These are phyloP conservation scores for Iphiclides podalirius DNA, from an alignment of 2,888 invertebrate genomes.

Conservation along the genomic window DNA sequence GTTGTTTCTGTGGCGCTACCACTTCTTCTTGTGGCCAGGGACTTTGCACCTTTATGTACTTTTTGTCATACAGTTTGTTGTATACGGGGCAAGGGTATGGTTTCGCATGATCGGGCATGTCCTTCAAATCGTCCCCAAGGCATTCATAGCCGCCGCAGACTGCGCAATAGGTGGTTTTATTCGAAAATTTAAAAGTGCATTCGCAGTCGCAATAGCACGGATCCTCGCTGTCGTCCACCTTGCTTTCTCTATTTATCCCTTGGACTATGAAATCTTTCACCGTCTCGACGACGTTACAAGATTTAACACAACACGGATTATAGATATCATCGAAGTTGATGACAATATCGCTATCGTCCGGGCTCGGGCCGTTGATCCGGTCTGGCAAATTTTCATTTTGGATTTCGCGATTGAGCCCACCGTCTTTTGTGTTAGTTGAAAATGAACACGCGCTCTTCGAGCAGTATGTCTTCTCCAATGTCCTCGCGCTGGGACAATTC, in stretches of 20 bases:
- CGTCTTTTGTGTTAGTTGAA: conserved; percentile 4
- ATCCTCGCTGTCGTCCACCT: conserved; percentile 37
- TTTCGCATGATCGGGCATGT: conserved; percentile 52
- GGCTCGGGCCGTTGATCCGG: conserved; percentile 43
- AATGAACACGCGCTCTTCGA: conserved; percentile 50
- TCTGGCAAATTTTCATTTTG: conserved; percentile 35
- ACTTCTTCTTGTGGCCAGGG: conserved; percentile 60
- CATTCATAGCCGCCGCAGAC: conserved; percentile 71
- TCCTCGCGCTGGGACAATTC: conserved; percentile 50
- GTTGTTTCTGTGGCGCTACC: conserved; percentile 33
- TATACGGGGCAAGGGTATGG: conserved; percentile 72
- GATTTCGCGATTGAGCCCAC: conserved; percentile 10
- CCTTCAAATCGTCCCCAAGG: conserved; percentile 57
- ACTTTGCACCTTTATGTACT: conserved; percentile 47
- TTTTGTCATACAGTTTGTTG: conserved; percentile 65
- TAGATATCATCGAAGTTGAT: conserved; percentile 52
- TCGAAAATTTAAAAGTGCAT: conserved; percentile 60
- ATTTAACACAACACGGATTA: conserved; percentile 61
- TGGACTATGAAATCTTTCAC: conserved; percentile 64
- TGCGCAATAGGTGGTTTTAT: conserved; percentile 65
- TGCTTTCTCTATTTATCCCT: conserved; percentile 41
- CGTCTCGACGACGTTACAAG: conserved; percentile 58
- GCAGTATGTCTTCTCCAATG: conserved; percentile 44
- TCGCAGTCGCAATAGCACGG: conserved; percentile 68
- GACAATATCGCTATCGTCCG: conserved; percentile 62